Conservation (phyloP, 2,888 invertebrate genomes). For the Sarcophaga subvicina region DNA sequence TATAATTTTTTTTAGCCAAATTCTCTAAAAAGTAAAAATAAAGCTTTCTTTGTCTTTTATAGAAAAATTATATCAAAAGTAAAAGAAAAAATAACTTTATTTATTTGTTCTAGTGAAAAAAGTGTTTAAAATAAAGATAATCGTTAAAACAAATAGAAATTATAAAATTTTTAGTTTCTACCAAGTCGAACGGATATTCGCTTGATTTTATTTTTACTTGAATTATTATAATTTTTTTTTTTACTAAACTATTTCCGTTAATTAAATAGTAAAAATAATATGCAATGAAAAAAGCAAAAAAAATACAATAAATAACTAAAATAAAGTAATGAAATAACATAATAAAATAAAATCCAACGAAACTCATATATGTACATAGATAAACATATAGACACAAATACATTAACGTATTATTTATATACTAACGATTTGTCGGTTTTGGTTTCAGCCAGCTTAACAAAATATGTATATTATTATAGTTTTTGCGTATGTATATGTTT, state of each 20-base stretch:
- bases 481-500: neutral
- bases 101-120: neutral
- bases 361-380: neutral
- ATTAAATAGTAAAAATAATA: constrained; percentile 37
- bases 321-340: constrained; percentile 23
- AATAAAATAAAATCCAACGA: constrained; percentile 21
- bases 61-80: too few relatives aligned
- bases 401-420: constrained; percentile 17
- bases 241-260: constrained; percentile 68
- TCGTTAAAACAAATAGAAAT: constrained; percentile 14
- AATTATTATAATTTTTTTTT: constrained; percentile 25
- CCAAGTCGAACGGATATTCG: constrained; percentile 54
- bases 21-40: neutral
- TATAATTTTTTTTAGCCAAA: neutral
- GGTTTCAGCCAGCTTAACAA: constrained; percentile 36
- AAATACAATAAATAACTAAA: neutral
- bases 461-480: neutral
- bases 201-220: constrained; percentile 25
- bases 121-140: constrained; percentile 1
- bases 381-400: neutral
- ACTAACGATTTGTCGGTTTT: constrained; percentile 46
- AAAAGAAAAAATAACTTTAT: neutral
- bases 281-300: neutral
- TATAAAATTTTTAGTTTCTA: neutral
- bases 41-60: neutral